Conservation (phyloP, 2,113 vertebrate genomes). For the Peromyscus leucopus region DNA sequence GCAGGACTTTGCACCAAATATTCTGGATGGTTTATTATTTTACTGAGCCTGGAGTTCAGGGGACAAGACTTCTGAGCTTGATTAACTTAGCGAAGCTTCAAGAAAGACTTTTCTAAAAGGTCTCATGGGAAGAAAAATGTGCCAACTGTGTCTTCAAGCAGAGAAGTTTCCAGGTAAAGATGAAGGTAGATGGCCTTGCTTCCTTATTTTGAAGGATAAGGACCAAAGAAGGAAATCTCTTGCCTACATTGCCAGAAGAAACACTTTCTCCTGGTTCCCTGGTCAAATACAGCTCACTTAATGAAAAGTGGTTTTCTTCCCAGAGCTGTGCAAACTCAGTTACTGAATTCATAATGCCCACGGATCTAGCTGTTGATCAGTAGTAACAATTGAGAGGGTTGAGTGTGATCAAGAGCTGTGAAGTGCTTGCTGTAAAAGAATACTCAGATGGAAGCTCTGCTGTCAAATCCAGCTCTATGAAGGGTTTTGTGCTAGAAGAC, state of each 20-base stretch:
- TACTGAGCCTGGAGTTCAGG: conserved; percentile 12
- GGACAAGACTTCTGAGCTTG: not conserved
- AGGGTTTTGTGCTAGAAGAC: not conserved
- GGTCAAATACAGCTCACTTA: not conserved
- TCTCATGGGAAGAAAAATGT: not conserved
- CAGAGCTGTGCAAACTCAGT: not conserved
- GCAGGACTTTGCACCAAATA: conserved; percentile 51
- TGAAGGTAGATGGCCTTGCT: not conserved
- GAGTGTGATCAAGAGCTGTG: not conserved
- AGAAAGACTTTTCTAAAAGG: conserved; percentile 14
- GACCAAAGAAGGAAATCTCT: not conserved
- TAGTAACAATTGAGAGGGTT: not conserved
- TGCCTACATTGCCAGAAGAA: not conserved
- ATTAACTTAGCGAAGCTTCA: not conserved
- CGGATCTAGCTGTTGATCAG: not conserved
- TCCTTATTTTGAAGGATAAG: not conserved
- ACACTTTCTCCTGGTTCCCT: not conserved
- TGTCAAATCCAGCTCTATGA: not conserved
- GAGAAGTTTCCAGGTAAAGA: not conserved
- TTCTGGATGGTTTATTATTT: conserved; percentile 43
- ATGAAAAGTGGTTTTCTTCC: conserved; percentile 16
- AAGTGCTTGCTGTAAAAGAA: not conserved
- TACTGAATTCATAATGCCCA: not conserved
- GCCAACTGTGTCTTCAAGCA: not conserved
- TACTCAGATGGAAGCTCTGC: not conserved